Conservation (phyloP, 2,113 vertebrate genomes). For the Nannospalax galili region DNA sequence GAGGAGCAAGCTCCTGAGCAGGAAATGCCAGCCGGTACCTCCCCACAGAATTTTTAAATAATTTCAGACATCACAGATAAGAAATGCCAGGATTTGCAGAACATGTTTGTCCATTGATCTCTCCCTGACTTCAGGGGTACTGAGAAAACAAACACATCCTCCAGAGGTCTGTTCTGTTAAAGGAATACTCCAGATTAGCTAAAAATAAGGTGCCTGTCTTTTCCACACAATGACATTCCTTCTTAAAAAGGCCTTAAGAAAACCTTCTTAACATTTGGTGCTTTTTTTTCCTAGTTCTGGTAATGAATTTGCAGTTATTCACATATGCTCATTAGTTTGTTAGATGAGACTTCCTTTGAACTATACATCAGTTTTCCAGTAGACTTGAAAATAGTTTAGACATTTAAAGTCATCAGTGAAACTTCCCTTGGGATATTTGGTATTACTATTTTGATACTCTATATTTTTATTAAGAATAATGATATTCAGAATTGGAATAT, state of each 20-base stretch:
- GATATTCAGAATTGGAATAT: background rate
- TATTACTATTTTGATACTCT: background rate
- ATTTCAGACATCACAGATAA: slow-evolving; percentile 4
- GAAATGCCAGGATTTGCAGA: slow-evolving; percentile 52
- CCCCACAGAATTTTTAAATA: slow-evolving; percentile 48
- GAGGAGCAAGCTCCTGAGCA: background rate
- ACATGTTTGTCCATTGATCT: slow-evolving; percentile 52
- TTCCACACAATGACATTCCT: background rate
- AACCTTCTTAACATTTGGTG: background rate
- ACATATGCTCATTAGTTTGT: background rate
- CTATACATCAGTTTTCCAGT: background rate
- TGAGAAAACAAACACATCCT: slow-evolving; percentile 41
- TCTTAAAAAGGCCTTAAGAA: slow-evolving; percentile 35
- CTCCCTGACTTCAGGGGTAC: slow-evolving; percentile 20
- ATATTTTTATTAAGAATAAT: background rate
- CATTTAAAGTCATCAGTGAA: background rate
- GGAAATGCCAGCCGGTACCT: slow-evolving; percentile 63
- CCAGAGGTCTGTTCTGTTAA: background rate
- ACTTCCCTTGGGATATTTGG: background rate
- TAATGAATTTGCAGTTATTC: background rate
- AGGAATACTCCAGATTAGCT: slow-evolving; percentile 30
- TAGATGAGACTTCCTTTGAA: background rate
- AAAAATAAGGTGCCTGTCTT: slow-evolving; percentile 2
- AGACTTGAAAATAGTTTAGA: background rate
- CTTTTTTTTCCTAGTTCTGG: background rate